Conservation (phyloP, 2,797 vertebrate species). For the Okamejei kenojei region DNA sequence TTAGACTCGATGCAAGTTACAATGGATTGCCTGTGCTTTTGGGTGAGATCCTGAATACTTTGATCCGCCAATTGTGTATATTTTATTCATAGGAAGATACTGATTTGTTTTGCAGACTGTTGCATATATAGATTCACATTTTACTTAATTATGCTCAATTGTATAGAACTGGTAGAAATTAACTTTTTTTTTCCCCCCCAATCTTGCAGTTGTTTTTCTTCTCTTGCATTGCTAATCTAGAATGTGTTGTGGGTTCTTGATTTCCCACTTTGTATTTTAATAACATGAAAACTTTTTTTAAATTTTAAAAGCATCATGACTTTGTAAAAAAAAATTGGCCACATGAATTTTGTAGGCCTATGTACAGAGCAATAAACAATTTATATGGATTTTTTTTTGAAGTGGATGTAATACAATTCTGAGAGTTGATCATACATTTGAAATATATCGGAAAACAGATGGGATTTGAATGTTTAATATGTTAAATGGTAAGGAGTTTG, state of each 20-base stretch:
- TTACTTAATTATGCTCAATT: constrained; percentile 32
- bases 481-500: background rate
- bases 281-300: constrained; percentile 29
- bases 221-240: background rate
- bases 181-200: background rate
- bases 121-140: constrained; percentile 15
- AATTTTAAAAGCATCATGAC: constrained; percentile 35
- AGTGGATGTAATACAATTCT: background rate
- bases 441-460: background rate
- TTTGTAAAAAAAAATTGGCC: constrained; percentile 13
- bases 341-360: constrained; percentile 29
- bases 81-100: constrained; percentile 5
- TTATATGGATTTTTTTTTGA: constrained; percentile 17
- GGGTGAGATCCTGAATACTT: constrained; percentile 13
- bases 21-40: constrained; percentile 9
- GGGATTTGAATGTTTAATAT: background rate
- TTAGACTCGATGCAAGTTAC: background rate
- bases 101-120: constrained; percentile 18
- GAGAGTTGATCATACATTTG: background rate
- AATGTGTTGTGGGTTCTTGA: background rate
- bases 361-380: constrained; percentile 38
- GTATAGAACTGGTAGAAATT: background rate
- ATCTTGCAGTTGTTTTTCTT: background rate
- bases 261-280: constrained; percentile 22
- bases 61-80: background rate